Percentiles rank a stretch among this genome's conserved stretches.
Conservation (phyloP, 2,888 invertebrate genomes). For the Xanthorhoe designata region DNA sequence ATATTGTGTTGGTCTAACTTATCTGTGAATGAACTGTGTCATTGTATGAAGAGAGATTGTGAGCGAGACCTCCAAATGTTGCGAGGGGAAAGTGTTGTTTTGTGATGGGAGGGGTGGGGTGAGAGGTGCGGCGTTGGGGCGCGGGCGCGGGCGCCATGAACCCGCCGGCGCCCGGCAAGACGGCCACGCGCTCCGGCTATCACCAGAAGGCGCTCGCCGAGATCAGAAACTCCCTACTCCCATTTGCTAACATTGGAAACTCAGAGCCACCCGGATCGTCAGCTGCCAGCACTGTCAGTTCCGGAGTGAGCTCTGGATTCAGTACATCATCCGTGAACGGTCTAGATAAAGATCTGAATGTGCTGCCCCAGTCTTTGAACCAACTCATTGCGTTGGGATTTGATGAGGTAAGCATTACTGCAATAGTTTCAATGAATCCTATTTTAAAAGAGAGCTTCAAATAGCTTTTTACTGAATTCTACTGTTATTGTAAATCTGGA, state of each 20-base stretch:
- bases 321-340: conserved; percentile 86
- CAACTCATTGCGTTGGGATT: conserved; percentile 90
- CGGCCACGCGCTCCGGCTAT: conserved; percentile 92
- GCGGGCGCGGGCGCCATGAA: conserved; percentile 87
- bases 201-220: conserved; percentile 95
- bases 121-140: conserved; percentile 83
- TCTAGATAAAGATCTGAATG: conserved; percentile 87
- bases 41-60: conserved; percentile 57
- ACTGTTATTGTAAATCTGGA: no score
- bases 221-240: conserved; percentile 92
- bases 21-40: conserved; percentile 33
- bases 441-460: no score
- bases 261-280: conserved; percentile 89
- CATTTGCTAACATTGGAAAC: conserved; percentile 89
- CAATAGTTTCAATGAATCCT: conserved; percentile 23
- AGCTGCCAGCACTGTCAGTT: conserved; percentile 90
- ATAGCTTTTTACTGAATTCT: no score
- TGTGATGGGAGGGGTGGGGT: conserved; percentile 85
- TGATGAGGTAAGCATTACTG: conserved; percentile 87
- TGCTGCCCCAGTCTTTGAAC: conserved; percentile 87
- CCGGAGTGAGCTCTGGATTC: conserved; percentile 85
- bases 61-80: conserved; percentile 62
- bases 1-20: conserved; percentile 25
- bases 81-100: conserved; percentile 64
- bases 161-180: conserved; percentile 87